These are phyloP conservation scores for Catagonus wagneri DNA, from an alignment of 2,113 vertebrate genomes.

Conservation along the genomic window DNA sequence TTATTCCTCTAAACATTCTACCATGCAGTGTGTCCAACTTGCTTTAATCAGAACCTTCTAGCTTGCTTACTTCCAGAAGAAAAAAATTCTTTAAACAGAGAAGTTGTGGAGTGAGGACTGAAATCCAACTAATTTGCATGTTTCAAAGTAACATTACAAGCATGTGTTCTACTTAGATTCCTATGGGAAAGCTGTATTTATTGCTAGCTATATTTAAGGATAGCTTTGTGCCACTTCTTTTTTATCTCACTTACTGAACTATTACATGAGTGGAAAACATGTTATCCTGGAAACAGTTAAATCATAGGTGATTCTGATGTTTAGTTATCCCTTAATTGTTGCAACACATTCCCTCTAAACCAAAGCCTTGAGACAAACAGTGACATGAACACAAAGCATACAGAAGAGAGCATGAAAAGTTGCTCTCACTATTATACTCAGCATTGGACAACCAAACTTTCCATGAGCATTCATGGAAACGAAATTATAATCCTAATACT, in stretches of 20 bases:
- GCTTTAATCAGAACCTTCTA: neutral
- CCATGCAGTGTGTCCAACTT: neutral
- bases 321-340: neutral
- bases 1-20: neutral
- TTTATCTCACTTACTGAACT: neutral
- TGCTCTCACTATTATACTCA: neutral
- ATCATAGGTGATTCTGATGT: neutral
- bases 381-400: neutral
- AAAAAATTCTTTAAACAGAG: neutral
- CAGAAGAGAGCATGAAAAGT: neutral
- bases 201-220: neutral
- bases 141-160: neutral
- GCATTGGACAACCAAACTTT: neutral
- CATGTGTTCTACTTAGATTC: neutral
- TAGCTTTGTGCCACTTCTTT: neutral
- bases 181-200: neutral
- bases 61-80: neutral
- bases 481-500: neutral
- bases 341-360: neutral
- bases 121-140: neutral
- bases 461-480: neutral
- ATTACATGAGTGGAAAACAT: neutral
- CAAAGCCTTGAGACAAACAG: neutral
- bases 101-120: neutral
- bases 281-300: neutral